phyloP scores from a whole-genome alignment of 2,113 vertebrate genomes.

The Poecilia latipinna region DNA sequence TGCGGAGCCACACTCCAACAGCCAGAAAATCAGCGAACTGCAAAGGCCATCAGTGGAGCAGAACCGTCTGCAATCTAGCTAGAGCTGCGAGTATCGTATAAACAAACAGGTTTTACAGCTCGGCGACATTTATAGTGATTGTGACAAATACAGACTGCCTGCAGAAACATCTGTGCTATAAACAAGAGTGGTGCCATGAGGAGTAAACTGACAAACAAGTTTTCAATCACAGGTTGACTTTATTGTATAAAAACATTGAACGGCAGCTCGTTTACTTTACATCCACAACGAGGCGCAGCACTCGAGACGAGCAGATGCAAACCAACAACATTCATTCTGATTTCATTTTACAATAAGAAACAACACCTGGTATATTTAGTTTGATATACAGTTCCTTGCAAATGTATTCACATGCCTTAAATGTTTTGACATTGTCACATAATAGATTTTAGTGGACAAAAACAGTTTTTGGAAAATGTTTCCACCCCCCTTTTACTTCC shows the following conservation, averaged over 20 bases:
- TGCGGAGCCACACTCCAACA: conserved; percentile 17
- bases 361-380: conserved; percentile 25
- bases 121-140: conserved; percentile 35
- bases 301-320: conserved; percentile 44
- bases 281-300: not conserved
- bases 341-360: conserved; percentile 57
- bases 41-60: not conserved
- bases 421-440: not conserved
- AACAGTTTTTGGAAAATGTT: not conserved
- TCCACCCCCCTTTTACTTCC: not conserved
- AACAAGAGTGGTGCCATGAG: conserved; percentile 30
- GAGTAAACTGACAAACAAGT: conserved; percentile 3
- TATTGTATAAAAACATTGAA: conserved; percentile 66
- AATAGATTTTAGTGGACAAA: not conserved
- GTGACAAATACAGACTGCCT: conserved; percentile 42
- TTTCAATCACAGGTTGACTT: conserved; percentile 62
- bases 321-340: conserved; percentile 19
- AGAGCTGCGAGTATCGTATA: conserved; percentile 27
- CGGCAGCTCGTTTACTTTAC: conserved; percentile 44
- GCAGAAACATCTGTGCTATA: conserved; percentile 38
- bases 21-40: conserved; percentile 13
- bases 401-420: not conserved
- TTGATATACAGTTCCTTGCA: not conserved
- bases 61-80: conserved; percentile 15
- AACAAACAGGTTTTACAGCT: conserved; percentile 35